Evolutionary conservation across 2,888 invertebrate species (phyloP).

Genomic region (Cantharis rustica): DNA sequence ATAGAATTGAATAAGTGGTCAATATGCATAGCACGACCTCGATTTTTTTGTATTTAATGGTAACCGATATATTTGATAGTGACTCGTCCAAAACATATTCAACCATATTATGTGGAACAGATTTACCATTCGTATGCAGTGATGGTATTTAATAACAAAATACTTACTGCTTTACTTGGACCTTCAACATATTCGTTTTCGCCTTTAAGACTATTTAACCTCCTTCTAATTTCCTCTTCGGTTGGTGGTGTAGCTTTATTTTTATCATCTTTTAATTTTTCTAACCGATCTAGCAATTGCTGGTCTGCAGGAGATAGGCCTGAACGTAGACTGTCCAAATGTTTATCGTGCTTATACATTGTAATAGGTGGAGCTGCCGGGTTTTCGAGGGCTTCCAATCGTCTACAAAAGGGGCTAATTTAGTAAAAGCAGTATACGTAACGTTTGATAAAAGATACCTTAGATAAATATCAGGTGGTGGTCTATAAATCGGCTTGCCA

Average conservation of each 20-base stretch:
- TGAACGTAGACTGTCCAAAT: conserved; percentile 49
- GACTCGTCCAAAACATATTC: no score
- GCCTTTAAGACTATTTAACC: conserved; percentile 72
- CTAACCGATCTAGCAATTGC: conserved; percentile 69
- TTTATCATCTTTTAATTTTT: conserved; percentile 67
- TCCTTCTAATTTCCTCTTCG: conserved; percentile 67
- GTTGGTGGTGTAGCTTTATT: conserved; percentile 57
- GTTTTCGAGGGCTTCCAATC: conserved; percentile 61
- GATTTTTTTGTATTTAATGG: no score
- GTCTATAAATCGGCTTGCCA: conserved; percentile 30
- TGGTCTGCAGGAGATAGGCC: conserved; percentile 62
- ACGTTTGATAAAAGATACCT: conserved; percentile 54
- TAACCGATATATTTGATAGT: no score
- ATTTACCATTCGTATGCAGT: no score
- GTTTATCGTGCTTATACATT: conserved; percentile 56
- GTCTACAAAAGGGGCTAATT: conserved; percentile 45
- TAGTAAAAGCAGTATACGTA: neutral
- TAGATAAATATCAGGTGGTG: conserved; percentile 63
- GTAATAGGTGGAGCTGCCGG: conserved; percentile 62
- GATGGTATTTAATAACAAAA: neutral
- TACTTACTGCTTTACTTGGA: conserved; percentile 47
- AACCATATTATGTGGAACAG: no score
- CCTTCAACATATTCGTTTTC: conserved; percentile 53
- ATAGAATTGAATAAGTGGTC: no score
- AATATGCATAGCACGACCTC: no score